Percentiles rank a stretch among this genome's conserved stretches.
phyloP scores from a whole-genome alignment of 2,113 vertebrate species.

The Megatriorchis doriae region DNA sequence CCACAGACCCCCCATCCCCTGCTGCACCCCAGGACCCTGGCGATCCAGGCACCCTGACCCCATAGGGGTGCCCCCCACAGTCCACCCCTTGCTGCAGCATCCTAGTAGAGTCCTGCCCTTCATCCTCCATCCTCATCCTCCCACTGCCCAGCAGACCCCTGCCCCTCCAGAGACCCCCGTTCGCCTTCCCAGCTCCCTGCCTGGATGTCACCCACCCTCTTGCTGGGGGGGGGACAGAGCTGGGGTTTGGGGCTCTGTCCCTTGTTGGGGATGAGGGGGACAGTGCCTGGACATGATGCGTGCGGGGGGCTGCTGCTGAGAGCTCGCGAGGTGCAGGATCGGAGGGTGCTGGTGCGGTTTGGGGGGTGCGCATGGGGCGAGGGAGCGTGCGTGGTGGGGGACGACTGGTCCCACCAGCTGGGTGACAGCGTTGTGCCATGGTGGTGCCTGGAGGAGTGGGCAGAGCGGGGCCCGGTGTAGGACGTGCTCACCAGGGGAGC shows the following conservation, averaged over 20 bases:
- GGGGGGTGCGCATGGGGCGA: accelerated
- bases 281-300: accelerated
- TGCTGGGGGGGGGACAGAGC: background rate
- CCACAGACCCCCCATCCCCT: too few relatives aligned
- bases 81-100: background rate
- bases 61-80: background rate
- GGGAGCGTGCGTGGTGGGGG: accelerated
- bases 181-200: background rate
- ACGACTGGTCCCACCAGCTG: accelerated
- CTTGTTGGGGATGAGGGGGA: accelerated
- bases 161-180: background rate
- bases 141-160: background rate
- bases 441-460: background rate
- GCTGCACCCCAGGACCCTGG: too few relatives aligned
- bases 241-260: background rate
- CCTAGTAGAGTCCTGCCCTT: background rate
- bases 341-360: background rate
- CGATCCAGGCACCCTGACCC: background rate
- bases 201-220: background rate
- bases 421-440: background rate
- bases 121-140: background rate
- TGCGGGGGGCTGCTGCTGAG: accelerated
- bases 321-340: accelerated
- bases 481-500: accelerated
- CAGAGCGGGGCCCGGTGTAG: accelerated